Percentiles rank a stretch among this genome's conserved stretches.
phyloP scores from a whole-genome alignment of 30 jellyfish, hydroid and myxozoan genomes.

The Hydractinia symbiolongicarpus region DNA sequence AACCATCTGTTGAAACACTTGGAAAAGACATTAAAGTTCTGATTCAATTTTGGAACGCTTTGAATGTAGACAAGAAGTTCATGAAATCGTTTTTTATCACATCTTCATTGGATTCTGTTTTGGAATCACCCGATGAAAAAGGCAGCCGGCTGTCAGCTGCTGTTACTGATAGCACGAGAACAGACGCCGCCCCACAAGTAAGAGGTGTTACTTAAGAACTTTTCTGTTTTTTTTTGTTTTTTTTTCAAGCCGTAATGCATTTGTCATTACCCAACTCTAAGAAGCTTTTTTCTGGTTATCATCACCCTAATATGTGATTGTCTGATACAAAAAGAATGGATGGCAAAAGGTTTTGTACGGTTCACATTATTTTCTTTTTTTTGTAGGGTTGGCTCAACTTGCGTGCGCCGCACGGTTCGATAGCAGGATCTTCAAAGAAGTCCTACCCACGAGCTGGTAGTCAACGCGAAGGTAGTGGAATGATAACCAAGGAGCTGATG shows the following conservation, averaged over 20 bases:
- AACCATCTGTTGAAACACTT: constrained; percentile 62
- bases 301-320: not conserved
- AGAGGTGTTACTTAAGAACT: too few species aligned
- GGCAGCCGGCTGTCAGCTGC: constrained; percentile 14
- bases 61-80: constrained; percentile 75
- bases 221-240: not conserved
- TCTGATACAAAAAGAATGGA: not conserved
- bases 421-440: constrained; percentile 39
- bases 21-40: constrained; percentile 49
- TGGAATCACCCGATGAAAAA: constrained; percentile 53
- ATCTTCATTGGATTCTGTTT: constrained; percentile 82
- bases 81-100: constrained; percentile 57
- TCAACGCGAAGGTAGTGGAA: constrained; percentile 61
- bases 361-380: constrained; percentile 6
- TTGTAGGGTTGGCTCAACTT: constrained; percentile 92
- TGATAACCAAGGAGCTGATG: constrained; percentile 72
- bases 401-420: constrained; percentile 45
- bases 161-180: constrained; percentile 19
- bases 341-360: not conserved
- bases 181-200: constrained; percentile 2
- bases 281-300: not conserved
- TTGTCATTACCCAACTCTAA: not conserved
- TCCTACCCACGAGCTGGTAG: constrained; percentile 28
- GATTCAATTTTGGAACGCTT: constrained; percentile 64
- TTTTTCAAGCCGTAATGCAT: not conserved